Conservation (phyloP, 2,888 invertebrate species). For the Choristoneura rosaceana region DNA sequence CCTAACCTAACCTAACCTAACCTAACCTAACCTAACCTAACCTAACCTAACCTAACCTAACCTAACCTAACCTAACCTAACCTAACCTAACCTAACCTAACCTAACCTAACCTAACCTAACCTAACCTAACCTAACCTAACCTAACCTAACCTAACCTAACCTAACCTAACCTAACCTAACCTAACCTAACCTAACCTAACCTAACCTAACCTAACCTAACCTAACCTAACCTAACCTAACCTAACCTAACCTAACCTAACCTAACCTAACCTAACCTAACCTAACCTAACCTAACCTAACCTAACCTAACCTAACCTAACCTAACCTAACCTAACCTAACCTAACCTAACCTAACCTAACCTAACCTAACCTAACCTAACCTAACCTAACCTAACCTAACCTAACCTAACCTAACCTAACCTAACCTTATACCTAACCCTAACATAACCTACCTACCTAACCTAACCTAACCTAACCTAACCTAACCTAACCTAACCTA, state of each 20-base stretch:
- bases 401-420: conserved; percentile 42
- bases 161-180: conserved; percentile 41
- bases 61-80: conserved; percentile 38
- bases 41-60: too few relatives aligned
- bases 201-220: conserved; percentile 44
- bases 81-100: conserved; percentile 44
- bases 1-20: too few relatives aligned
- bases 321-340: conserved; percentile 37
- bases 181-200: conserved; percentile 46
- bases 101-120: conserved; percentile 30
- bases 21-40: too few relatives aligned
- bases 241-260: conserved; percentile 28
- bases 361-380: conserved; percentile 41
- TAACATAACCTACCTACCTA: conserved; percentile 30
- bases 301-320: conserved; percentile 35
- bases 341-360: conserved; percentile 39
- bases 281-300: conserved; percentile 41
- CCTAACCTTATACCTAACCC: too few relatives aligned
- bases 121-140: too few relatives aligned
- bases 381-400: conserved; percentile 27
- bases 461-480: conserved; percentile 42
- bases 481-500: conserved; percentile 30
- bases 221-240: conserved; percentile 34
- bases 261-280: conserved; percentile 10
- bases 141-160: conserved; percentile 32